These are phyloP conservation scores for Sinocyclocheilus grahami DNA, from an alignment of 2,113 vertebrate genomes.

Conservation along the genomic window DNA sequence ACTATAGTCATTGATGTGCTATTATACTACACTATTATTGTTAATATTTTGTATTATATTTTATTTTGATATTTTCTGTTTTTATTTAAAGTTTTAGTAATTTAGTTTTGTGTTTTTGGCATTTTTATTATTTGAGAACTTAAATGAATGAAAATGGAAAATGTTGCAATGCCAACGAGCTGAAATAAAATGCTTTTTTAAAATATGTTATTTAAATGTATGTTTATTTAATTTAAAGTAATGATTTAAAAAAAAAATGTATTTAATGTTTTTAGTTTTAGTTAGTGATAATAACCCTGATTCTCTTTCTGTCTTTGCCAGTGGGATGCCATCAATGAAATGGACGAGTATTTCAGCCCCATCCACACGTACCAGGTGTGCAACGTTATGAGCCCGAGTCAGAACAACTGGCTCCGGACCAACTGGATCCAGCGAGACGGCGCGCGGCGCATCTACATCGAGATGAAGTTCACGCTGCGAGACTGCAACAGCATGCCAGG, in stretches of 20 bases:
- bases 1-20: no score
- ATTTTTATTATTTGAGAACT: no score
- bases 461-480: conserved; percentile 93
- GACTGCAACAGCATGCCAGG: conserved; percentile 99
- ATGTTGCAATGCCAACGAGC: no score
- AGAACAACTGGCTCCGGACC: conserved; percentile 97
- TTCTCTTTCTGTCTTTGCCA: conserved; percentile 58
- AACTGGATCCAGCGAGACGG: conserved; percentile 89
- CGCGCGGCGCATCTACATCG: conserved; percentile 87
- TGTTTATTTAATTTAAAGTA: background rate
- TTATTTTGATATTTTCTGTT: no score
- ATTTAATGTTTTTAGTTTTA: background rate
- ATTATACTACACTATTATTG: no score
- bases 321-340: conserved; percentile 98
- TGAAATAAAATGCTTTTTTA: no score
- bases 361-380: conserved; percentile 98
- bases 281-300: background rate
- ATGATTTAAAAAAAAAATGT: background rate
- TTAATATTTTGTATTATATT: no score
- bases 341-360: conserved; percentile 94
- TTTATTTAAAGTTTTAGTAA: no score
- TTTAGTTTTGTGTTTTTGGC: no score
- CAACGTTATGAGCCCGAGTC: conserved; percentile 95
- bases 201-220: background rate
- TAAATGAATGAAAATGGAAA: no score